Percentiles rank a stretch among this genome's conserved stretches.
Evolutionary conservation across 2,797 vertebrate genomes (phyloP).

Genomic region (Tragelaphus eurycerus): DNA sequence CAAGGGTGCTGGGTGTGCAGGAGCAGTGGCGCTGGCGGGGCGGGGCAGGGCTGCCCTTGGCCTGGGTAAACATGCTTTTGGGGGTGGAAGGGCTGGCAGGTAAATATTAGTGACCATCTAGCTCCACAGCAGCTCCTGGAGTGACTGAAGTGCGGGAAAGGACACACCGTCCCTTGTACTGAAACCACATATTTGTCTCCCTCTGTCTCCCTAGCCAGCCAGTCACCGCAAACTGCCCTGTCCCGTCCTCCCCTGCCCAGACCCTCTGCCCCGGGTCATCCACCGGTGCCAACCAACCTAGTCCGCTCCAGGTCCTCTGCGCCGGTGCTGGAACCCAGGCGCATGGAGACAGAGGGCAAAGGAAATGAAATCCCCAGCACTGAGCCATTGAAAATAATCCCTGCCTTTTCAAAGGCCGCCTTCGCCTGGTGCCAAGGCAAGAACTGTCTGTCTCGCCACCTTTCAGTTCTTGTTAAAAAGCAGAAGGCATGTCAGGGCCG

Average conservation of each 20-base stretch:
- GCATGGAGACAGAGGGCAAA: background rate
- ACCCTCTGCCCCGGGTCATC: background rate
- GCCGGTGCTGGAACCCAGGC: background rate
- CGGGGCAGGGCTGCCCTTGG: background rate
- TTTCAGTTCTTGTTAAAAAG: slow-evolving; percentile 82
- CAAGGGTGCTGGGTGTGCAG: background rate
- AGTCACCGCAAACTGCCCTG: background rate
- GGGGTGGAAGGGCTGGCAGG: background rate
- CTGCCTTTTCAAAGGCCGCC: slow-evolving; percentile 39
- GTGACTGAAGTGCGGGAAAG: background rate
- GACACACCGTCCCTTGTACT: slow-evolving; percentile 42
- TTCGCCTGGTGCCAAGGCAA: slow-evolving; percentile 57
- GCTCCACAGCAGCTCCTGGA: background rate
- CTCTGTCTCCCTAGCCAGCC: slow-evolving; percentile 8
- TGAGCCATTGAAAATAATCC: slow-evolving; percentile 48
- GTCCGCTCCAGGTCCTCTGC: fast-evolving
- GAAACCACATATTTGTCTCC: background rate
- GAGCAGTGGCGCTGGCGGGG: fast-evolving
- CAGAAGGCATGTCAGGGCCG: slow-evolving; percentile 72
- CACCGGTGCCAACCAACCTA: background rate
- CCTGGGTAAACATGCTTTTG: slow-evolving; percentile 27
- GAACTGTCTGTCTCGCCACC: slow-evolving; percentile 75
- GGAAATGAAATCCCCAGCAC: slow-evolving; percentile 39
- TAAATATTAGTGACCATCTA: slow-evolving; percentile 25
- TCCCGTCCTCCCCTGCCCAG: background rate